phyloP scores from a whole-genome alignment of 1,140 invertebrate species.

The Zaprionus lachaisei region DNA sequence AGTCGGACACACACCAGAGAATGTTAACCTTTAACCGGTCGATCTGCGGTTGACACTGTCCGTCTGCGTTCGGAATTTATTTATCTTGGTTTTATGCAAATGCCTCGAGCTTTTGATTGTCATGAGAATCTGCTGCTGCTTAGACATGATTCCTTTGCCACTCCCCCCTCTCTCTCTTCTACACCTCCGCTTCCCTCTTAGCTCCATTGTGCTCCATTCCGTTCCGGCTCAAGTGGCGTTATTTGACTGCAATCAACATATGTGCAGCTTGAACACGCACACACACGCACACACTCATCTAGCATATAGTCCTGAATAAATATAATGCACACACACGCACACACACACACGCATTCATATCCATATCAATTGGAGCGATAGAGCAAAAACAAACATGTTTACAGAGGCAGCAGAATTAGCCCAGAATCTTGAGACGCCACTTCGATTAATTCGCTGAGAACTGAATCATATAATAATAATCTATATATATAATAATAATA shows the following conservation, averaged over 20 bases:
- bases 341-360: not conserved
- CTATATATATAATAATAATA: not conserved
- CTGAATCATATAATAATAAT: not conserved
- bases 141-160: slow-evolving; percentile 48
- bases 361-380: not conserved
- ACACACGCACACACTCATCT: not conserved
- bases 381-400: not conserved
- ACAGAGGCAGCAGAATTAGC: not conserved
- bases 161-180: not conserved
- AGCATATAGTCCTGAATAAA: slow-evolving; percentile 1
- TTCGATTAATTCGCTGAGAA: not conserved
- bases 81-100: slow-evolving; percentile 67
- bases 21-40: slow-evolving; percentile 68
- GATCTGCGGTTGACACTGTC: slow-evolving; percentile 52
- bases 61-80: slow-evolving; percentile 48
- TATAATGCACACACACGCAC: not conserved
- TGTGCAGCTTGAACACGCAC: slow-evolving; percentile 19
- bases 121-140: slow-evolving; percentile 51
- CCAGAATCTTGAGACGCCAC: not conserved
- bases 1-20: slow-evolving; percentile 16
- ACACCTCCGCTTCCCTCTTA: not conserved
- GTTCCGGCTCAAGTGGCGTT: slow-evolving; percentile 26
- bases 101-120: slow-evolving; percentile 51
- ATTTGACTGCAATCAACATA: slow-evolving; percentile 19
- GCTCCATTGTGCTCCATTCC: not conserved